Conservation (phyloP, 2,888 invertebrate genomes). For the Argyresthia goedartella region DNA sequence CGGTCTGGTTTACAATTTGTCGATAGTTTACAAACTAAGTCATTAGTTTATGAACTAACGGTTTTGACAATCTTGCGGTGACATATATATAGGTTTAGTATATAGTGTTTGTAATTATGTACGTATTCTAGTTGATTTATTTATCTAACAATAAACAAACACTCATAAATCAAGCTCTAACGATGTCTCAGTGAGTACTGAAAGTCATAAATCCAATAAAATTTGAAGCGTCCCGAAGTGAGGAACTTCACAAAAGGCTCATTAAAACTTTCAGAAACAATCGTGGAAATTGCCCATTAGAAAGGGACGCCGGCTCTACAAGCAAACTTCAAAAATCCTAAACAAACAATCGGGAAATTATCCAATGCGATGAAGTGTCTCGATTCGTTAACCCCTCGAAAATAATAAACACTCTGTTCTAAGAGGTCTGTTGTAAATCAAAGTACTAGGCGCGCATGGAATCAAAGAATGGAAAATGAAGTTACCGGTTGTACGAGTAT, state of each 20-base stretch:
- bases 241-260: slow-evolving; percentile 22
- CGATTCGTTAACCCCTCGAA: neutral
- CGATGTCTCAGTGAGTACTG: neutral
- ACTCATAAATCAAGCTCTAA: too few species aligned
- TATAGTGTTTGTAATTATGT: too few species aligned
- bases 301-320: slow-evolving; percentile 10
- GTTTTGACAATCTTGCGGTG: too few species aligned
- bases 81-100: too few species aligned
- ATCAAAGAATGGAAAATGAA: neutral
- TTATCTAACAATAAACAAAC: too few species aligned
- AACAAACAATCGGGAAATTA: neutral
- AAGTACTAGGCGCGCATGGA: neutral
- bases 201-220: slow-evolving; percentile 27
- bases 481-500: neutral
- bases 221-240: slow-evolving; percentile 19
- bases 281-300: slow-evolving; percentile 25
- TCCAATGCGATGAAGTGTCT: neutral
- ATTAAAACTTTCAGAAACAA: slow-evolving; percentile 25
- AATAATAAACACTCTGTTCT: neutral
- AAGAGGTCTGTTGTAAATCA: neutral
- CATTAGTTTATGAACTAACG: too few species aligned
- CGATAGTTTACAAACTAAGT: too few species aligned
- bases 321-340: slow-evolving; percentile 12
- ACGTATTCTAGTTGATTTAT: too few species aligned
- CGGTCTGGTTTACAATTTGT: too few species aligned